A percentile compares a stretch with the other conserved stretches of the same genome.
These are phyloP conservation scores for Labroides dimidiatus DNA, from an alignment of 2,797 vertebrate species.

Conservation along the genomic window DNA sequence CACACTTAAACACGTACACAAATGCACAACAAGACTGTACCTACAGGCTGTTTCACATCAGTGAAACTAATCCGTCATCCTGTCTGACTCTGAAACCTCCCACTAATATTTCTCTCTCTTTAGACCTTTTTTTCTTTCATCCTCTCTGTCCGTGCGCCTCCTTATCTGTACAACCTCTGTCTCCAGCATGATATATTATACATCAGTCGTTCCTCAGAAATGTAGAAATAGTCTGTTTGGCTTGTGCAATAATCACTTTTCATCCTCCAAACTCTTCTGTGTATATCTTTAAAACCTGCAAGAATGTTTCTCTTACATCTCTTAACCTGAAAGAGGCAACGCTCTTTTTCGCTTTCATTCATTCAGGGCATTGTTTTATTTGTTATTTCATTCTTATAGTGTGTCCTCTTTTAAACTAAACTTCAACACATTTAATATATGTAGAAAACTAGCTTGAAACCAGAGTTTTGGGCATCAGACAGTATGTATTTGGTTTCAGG, in stretches of 20 bases:
- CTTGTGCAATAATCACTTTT: not conserved
- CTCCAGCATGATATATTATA: constrained; percentile 14
- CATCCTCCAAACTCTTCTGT: not conserved
- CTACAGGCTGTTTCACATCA: constrained; percentile 55
- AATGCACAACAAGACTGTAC: constrained; percentile 40
- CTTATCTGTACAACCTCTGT: not conserved
- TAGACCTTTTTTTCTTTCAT: not conserved
- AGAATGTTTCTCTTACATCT: not conserved
- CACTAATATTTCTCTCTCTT: constrained; percentile 14
- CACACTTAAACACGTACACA: constrained; percentile 10
- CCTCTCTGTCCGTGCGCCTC: not conserved
- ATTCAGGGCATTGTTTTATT: not conserved
- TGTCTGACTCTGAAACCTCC: constrained; percentile 53
- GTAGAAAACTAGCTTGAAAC: not conserved
- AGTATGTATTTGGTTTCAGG: too few species aligned
- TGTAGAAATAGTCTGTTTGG: constrained; percentile 8
- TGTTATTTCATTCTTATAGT: not conserved
- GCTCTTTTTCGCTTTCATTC: not conserved
- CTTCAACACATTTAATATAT: not conserved
- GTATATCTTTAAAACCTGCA: not conserved
- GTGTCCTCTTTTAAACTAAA: not conserved
- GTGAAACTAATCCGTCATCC: constrained; percentile 69
- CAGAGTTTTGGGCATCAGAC: not conserved
- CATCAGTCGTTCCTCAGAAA: not conserved
- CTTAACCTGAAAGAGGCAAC: not conserved